Evolutionary conservation across 2,888 invertebrate genomes (phyloP).

Genomic region (Acanthosoma haemorrhoidale): DNA sequence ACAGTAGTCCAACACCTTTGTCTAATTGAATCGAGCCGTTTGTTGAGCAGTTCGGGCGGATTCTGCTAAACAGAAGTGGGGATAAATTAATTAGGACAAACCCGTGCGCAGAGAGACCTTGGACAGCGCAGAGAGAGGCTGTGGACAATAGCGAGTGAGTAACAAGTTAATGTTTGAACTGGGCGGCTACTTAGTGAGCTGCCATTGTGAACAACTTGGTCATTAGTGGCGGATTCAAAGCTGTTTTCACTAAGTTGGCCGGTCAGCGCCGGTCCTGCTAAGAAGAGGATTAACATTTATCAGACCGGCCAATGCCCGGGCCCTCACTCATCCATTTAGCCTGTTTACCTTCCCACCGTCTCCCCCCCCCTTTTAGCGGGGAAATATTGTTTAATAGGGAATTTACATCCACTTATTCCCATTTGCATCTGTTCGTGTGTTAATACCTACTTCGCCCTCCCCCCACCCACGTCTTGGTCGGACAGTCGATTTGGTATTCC

Average conservation of each 20-base stretch:
- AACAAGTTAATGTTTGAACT: conserved; percentile 23
- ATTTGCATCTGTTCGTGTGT: background rate
- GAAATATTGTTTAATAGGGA: background rate
- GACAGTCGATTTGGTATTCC: too few species aligned
- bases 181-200: background rate
- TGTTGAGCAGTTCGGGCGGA: background rate
- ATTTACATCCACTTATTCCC: background rate
- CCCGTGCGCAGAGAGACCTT: background rate
- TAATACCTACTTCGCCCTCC: background rate
- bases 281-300: conserved; percentile 18
- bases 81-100: conserved; percentile 4
- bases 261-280: background rate
- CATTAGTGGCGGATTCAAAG: conserved; percentile 18
- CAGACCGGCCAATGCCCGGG: background rate
- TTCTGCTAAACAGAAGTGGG: background rate
- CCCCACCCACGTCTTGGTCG: background rate
- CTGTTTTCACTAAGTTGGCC: conserved; percentile 17
- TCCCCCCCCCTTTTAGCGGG: background rate
- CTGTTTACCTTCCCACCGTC: background rate
- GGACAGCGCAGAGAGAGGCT: background rate
- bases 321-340: background rate
- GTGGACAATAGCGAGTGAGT: background rate
- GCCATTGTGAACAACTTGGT: conserved; percentile 20
- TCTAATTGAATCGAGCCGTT: background rate
- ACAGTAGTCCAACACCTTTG: background rate